Evolutionary conservation across 2,888 invertebrate genomes (phyloP), one percentile per base, ranked within the genome.

Genomic region (Sepioteuthis lessoniana): DNA sequence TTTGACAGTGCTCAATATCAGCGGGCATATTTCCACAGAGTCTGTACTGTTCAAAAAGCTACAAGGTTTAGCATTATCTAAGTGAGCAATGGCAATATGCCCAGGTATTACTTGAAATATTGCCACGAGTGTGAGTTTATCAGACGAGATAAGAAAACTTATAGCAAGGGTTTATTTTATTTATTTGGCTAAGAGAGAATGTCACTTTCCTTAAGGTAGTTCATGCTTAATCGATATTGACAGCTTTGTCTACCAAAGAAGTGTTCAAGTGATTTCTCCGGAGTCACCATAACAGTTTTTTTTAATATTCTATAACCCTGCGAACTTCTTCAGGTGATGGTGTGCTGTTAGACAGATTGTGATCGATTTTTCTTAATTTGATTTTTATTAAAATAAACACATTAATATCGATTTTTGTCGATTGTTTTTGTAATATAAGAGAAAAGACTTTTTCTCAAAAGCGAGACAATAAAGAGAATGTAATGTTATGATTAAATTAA

Each of bases 101-200:
- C 76, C 76, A 19, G n/a, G 76, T 10, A 35, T 76, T 76, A 93
- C 31, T 60, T 47, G 42, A 38, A 76, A 55, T n/a, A 35, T 38
- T 46, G 31, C 60, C 47, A 91, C 31, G 13, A 31, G 13, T 28
- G 7, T 35, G 55, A 31, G 35, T 93, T 50, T 31, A 42, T 8
- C 35, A 31, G 55, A 38, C 35, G 0, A n/a, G 55, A 60, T 93
- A 60, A 4, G 31, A 93, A 93, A 38, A 93, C 55, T 35, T n/a
- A 35, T 31, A 38, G 60, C 13, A 19, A n/a, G 10, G 42, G 60
- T 47, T 47, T 35, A 46, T 13, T 37, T 28, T 93, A 55, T 47
- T 93, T 93, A 93, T 46, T 47, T 93, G 38, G 93, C 38, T 35
- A 38, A 60, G 50, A n/a, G 42, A 10, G 46, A 46, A 47, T 91